Evolutionary conservation across 2,113 vertebrate species (phyloP).

Genomic region (Sarotherodon lohbergeri): DNA sequence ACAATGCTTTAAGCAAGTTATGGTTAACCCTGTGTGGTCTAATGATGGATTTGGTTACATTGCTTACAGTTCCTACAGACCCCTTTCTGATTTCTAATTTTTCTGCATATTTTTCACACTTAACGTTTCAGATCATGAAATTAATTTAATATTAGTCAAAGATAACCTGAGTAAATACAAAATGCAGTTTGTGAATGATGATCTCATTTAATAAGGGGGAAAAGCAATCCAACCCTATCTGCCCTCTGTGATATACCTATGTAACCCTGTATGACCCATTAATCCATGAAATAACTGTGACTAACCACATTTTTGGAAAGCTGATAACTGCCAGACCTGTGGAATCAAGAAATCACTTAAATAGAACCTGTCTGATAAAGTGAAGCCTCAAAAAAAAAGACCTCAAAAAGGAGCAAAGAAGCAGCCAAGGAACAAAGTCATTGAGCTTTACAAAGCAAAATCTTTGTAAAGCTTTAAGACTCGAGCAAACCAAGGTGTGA

Average conservation of each 20-base stretch:
- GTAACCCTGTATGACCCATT: neutral
- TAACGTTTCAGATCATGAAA: neutral
- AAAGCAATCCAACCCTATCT: neutral
- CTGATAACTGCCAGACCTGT: neutral
- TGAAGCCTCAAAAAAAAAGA: neutral
- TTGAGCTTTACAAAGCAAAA: neutral
- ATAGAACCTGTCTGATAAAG: neutral
- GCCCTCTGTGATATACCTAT: neutral
- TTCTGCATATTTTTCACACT: neutral
- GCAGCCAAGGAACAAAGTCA: neutral
- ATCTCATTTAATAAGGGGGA: neutral
- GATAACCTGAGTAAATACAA: neutral
- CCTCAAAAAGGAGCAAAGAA: neutral
- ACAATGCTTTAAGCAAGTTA: neutral
- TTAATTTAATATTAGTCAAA: neutral
- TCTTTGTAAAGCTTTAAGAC: neutral
- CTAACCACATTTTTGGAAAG: neutral
- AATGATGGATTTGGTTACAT: neutral
- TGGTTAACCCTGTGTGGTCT: neutral
- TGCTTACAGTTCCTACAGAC: neutral
- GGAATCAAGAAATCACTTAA: neutral
- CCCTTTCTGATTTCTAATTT: neutral
- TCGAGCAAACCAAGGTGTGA: neutral
- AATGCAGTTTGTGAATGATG: neutral
- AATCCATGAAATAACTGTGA: neutral